phyloP scores from a whole-genome alignment of 2,888 invertebrate species.

The Ditula angustiorana region DNA sequence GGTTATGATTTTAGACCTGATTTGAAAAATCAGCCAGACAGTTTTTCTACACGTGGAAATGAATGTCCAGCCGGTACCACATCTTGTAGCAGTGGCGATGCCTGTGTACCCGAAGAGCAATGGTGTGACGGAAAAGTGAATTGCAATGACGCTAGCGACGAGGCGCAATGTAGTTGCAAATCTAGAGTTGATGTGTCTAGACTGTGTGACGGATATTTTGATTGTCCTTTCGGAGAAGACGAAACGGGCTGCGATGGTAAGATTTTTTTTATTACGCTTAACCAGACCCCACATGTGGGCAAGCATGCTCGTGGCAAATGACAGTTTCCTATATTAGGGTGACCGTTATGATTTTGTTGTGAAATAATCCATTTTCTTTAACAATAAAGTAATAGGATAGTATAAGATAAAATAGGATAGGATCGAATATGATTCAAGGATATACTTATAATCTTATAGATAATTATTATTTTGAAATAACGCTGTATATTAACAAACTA shows the following conservation, averaged over 20 bases:
- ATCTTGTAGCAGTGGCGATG: conserved; percentile 64
- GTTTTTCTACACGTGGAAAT: conserved; percentile 51
- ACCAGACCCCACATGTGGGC: too few species aligned
- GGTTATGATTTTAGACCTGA: conserved; percentile 12
- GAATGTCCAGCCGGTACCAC: conserved; percentile 63
- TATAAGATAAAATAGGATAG: too few species aligned
- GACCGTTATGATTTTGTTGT: too few species aligned
- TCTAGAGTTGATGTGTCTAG: conserved; percentile 87
- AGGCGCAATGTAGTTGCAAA: conserved; percentile 89
- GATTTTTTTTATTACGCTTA: too few species aligned
- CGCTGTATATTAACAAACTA: too few species aligned
- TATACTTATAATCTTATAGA: too few species aligned
- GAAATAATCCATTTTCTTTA: too few species aligned
- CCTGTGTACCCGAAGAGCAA: conserved; percentile 83
- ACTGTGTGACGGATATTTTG: conserved; percentile 92
- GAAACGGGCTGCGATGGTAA: conserved; percentile 92
- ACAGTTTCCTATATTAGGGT: too few species aligned
- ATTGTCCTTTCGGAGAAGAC: conserved; percentile 93
- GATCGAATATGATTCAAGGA: too few species aligned
- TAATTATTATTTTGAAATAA: too few species aligned
- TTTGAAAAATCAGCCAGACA: not conserved
- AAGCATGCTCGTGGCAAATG: too few species aligned
- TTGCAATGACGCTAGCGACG: conserved; percentile 92
- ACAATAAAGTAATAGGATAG: too few species aligned
- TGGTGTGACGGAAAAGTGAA: conserved; percentile 91